Base-by-base conservation (phyloP, 53 echinoderm and acorn worm species). In the Astropecten irregularis region DNA sequence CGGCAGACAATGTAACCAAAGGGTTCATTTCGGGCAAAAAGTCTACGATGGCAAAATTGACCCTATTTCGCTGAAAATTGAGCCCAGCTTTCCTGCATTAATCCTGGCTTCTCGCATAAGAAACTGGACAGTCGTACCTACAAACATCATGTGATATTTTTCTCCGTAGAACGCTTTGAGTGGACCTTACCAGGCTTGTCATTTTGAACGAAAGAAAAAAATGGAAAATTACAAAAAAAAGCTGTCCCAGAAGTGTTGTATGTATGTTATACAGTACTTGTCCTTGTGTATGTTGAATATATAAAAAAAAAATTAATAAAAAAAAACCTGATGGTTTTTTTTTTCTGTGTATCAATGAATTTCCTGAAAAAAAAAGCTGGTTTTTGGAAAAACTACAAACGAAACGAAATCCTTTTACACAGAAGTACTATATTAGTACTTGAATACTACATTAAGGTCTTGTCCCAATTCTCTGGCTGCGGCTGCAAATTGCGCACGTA, bases 231-330 rank as follows among this genome's bases (percentile, higher is more conserved):
- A 62, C 56, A 62, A 62, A 32, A 48, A 61, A 60, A 61, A 79
- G 79, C 62, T 79, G 79, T 79, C 18, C 62, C 62, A 62, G 62
- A 79, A 79, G 79, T 79, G 79, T 79, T 79, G 79, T 79, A 79
- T 79, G 60, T 79, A 79, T 48, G 79, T 79, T 61, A 62, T 79
- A 62, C 79, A 79, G 79, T 79, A 79, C 79, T 79, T 79, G 79
- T 79, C 79, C 47, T 79, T 79, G 79, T 79, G 60, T 61, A 62
- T 79, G 79, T 79, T 62, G 79, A 40, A 59, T 79, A 63, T 57
- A 58, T 25, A 27, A 18, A 58, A 18, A 35, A 14, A 64, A 64
- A 64, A 64, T 36, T 20, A 64, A 42, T 8, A 42, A 42, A 66
- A 35, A 63, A 63, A 66, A 66, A 39, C 18, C 18, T n/a, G 6